Percentiles rank a stretch among this genome's conserved stretches.
Conservation (phyloP, 2,888 invertebrate genomes). For the Heteromyza rotundicornis region DNA sequence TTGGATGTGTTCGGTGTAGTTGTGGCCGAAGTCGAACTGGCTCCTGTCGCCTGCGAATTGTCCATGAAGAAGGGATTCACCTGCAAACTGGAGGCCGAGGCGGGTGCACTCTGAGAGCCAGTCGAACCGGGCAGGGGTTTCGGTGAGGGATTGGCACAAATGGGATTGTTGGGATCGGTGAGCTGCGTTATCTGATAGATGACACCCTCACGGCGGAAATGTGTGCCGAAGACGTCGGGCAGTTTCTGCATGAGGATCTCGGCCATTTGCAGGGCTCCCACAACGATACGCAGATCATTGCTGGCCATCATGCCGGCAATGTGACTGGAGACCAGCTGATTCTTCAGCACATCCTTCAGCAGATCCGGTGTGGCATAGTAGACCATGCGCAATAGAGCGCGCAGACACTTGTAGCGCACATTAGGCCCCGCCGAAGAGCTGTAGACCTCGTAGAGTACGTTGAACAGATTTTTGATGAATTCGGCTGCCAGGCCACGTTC, state of each 20-base stretch:
- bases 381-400: conserved; percentile 94
- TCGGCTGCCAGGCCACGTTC: conserved; percentile 74
- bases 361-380: conserved; percentile 91
- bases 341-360: conserved; percentile 75
- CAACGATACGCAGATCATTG: conserved; percentile 93
- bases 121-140: conserved; percentile 53
- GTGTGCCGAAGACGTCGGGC: conserved; percentile 92
- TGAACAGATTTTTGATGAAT: conserved; percentile 82
- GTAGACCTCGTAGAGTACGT: conserved; percentile 97
- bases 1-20: conserved; percentile 56
- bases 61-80: conserved; percentile 59
- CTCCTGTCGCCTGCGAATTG: conserved; percentile 22
- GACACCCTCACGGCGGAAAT: conserved; percentile 97
- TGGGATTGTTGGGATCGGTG: conserved; percentile 71
- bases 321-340: conserved; percentile 88
- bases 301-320: conserved; percentile 99
- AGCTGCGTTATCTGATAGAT: conserved; percentile 82
- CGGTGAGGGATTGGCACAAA: conserved; percentile 66
- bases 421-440: conserved; percentile 97
- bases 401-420: conserved; percentile 94
- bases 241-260: conserved; percentile 96
- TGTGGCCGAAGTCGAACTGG: conserved; percentile 44
- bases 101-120: conserved; percentile 55
- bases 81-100: conserved; percentile 56
- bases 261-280: conserved; percentile 95